phyloP scores from a whole-genome alignment of 2,797 vertebrate species.

The Ptychadena robeensis region DNA sequence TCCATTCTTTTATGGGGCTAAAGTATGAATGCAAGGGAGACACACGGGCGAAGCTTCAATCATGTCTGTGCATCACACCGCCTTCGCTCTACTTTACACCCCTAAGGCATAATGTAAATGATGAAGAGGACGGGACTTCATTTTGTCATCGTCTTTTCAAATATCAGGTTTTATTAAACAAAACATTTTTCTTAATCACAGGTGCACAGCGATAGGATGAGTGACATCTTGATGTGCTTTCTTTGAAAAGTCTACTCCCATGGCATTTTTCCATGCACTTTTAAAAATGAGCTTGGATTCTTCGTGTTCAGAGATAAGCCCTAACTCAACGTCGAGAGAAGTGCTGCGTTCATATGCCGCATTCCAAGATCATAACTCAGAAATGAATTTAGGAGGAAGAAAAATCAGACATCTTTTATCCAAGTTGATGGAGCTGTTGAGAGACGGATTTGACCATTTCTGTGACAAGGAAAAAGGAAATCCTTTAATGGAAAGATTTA shows the following conservation, averaged over 20 bases:
- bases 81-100: slow-evolving; percentile 71
- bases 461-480: not conserved
- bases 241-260: slow-evolving; percentile 75
- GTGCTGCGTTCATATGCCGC: slow-evolving; percentile 65
- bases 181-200: slow-evolving; percentile 76
- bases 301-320: slow-evolving; percentile 68
- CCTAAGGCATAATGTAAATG: slow-evolving; percentile 71
- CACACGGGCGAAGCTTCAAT: slow-evolving; percentile 64
- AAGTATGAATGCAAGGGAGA: slow-evolving; percentile 64
- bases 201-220: slow-evolving; percentile 67
- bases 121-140: slow-evolving; percentile 69
- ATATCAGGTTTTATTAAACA: slow-evolving; percentile 78
- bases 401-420: slow-evolving; percentile 55
- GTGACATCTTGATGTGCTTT: slow-evolving; percentile 75
- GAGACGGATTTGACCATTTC: slow-evolving; percentile 43
- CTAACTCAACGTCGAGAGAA: slow-evolving; percentile 64
- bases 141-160: slow-evolving; percentile 75
- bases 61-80: slow-evolving; percentile 70
- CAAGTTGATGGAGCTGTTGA: slow-evolving; percentile 58
- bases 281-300: slow-evolving; percentile 74
- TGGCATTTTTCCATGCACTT: slow-evolving; percentile 73
- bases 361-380: slow-evolving; percentile 69
- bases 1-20: slow-evolving; percentile 67
- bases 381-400: slow-evolving; percentile 60
- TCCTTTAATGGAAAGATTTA: not conserved